phyloP scores from a whole-genome alignment of 2,113 vertebrate genomes.

The Centropus unirufus region DNA sequence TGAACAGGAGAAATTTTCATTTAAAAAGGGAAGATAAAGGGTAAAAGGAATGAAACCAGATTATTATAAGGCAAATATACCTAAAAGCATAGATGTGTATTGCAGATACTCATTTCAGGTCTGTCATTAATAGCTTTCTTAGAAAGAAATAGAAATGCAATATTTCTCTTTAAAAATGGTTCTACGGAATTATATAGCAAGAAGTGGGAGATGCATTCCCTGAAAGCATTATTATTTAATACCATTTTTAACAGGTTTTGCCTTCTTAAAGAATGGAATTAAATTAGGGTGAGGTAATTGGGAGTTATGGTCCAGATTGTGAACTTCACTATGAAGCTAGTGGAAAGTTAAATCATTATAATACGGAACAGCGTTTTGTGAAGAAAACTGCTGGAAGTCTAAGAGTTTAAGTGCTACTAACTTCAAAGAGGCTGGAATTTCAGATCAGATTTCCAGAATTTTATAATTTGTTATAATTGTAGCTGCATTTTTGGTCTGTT shows the following conservation, averaged over 20 bases:
- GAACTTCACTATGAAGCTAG: background rate
- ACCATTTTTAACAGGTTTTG: background rate
- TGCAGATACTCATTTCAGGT: background rate
- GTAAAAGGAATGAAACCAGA: background rate
- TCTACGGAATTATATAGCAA: background rate
- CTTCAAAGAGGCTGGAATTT: conserved; percentile 39
- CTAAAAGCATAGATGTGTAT: background rate
- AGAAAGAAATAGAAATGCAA: background rate
- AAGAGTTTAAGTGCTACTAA: background rate
- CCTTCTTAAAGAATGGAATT: background rate
- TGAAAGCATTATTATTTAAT: background rate
- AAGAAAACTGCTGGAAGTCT: conserved; percentile 44
- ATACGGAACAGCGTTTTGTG: background rate
- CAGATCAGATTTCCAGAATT: background rate
- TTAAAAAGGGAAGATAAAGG: background rate
- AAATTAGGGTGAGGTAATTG: conserved; percentile 13
- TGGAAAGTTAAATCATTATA: conserved; percentile 34
- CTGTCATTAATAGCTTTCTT: background rate
- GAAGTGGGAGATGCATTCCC: background rate
- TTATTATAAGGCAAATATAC: background rate
- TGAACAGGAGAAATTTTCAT: background rate
- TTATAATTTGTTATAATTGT: conserved; percentile 27
- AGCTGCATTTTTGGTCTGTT: background rate
- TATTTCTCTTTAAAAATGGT: background rate
- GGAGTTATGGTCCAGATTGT: conserved; percentile 12